These are phyloP conservation scores for Anguilla japonica DNA, from an alignment of 2,113 vertebrate genomes.

Conservation along the genomic window DNA sequence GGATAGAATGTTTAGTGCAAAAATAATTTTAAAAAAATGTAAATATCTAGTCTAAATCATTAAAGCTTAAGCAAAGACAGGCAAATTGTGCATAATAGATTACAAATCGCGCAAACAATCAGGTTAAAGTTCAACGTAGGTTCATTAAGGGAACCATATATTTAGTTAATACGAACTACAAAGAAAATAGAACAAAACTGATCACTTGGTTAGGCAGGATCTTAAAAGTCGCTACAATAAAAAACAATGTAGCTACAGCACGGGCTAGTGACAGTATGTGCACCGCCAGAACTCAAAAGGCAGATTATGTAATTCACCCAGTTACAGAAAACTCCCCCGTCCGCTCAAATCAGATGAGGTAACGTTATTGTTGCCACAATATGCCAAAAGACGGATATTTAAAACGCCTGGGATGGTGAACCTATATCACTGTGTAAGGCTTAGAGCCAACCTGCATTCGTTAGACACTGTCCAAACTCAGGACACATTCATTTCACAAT, in stretches of 20 bases:
- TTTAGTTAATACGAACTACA: constrained; percentile 42
- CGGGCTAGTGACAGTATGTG: constrained; percentile 46
- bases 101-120: neutral
- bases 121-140: neutral
- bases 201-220: neutral
- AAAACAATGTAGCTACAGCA: neutral
- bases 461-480: neutral
- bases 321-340: constrained; percentile 50
- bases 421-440: neutral
- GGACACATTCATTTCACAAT: too few species aligned
- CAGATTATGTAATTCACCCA: constrained; percentile 70
- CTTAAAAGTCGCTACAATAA: neutral
- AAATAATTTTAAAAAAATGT: too few species aligned
- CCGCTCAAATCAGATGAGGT: constrained; percentile 39
- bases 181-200: neutral
- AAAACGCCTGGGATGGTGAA: neutral
- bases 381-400: constrained; percentile 3
- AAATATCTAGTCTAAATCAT: neutral
- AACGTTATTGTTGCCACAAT: constrained; percentile 11
- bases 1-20: neutral
- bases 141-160: neutral
- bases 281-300: constrained; percentile 68
- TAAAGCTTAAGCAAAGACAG: neutral
- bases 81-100: neutral
- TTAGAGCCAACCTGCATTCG: neutral